Percentiles rank a stretch among this genome's conserved stretches.
These are phyloP conservation scores for Vanessa tameamea DNA, from an alignment of 1,140 invertebrate species.

Conservation along the genomic window DNA sequence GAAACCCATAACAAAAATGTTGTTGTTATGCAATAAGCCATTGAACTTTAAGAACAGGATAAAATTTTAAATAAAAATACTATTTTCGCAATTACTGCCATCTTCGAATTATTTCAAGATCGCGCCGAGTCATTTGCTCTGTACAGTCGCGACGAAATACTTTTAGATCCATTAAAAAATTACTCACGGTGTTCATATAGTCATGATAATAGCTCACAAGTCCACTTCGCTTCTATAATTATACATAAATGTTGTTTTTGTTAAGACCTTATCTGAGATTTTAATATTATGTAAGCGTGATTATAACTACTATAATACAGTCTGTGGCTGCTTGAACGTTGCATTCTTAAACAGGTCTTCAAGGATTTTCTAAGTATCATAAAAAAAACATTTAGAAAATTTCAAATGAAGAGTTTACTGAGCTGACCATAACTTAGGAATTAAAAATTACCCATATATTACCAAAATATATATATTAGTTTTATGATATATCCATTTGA, in stretches of 20 bases:
- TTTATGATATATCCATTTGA: too few relatives aligned
- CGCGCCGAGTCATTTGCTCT: conserved; percentile 42
- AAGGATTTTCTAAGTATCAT: too few relatives aligned
- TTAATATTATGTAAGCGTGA: not conserved
- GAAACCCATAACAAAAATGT: conserved; percentile 2
- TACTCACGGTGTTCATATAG: conserved; percentile 9
- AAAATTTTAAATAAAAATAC: conserved; percentile 42
- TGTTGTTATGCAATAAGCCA: conserved; percentile 27
- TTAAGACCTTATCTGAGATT: conserved; percentile 5
- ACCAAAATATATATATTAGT: too few relatives aligned
- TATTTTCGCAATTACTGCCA: conserved; percentile 47
- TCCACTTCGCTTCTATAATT: conserved; percentile 11
- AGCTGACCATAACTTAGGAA: too few relatives aligned
- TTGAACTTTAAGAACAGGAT: conserved; percentile 39
- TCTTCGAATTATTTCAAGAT: conserved; percentile 47
- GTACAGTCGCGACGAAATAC: conserved; percentile 37
- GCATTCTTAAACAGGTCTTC: too few relatives aligned
- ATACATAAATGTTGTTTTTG: conserved; percentile 15
- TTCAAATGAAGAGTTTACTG: too few relatives aligned
- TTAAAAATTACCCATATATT: too few relatives aligned
- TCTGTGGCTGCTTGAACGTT: too few relatives aligned
- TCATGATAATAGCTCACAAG: conserved; percentile 14
- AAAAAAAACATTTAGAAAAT: too few relatives aligned
- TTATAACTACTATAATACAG: not conserved
- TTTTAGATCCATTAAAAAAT: conserved; percentile 18